Base-by-base conservation (phyloP, 1,140 invertebrate genomes). In the Centruroides vittatus region DNA sequence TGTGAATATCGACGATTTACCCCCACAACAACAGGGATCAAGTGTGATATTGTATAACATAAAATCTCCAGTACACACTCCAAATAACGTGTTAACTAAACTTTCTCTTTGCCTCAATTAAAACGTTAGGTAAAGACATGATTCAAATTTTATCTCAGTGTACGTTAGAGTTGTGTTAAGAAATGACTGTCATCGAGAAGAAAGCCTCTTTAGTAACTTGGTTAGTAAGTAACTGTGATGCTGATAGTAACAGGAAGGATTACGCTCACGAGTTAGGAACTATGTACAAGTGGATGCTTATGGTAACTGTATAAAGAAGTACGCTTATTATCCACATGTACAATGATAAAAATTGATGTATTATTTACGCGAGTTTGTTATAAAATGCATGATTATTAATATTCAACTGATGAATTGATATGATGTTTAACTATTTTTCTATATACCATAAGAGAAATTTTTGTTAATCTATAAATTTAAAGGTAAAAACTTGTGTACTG, bases 231-330 rank as follows among this genome's bases (percentile, higher is more conserved):
- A 81, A 85, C 66, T 86, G 84, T 66, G 5, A 65, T 3, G 73
- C 80, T 0, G 64, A 62, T 13, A 81, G 80, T 62, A 70, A 70
- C 3, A 70, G 85, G 12, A 71, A 80, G 62, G 47, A 72, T 2
- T 84, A 81, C 65, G 80, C 79, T 0, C 61, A 70, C 35, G 70
- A 82, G 62, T 71, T 86, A 3, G 64, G 74, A 73, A 75, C 47
- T 71, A 80, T 64, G 76, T 86, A 53, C 49, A 68, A 3, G 78
- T 87, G 7, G 84, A 86, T 69, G 74, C 84, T 10, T 87, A 80
- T 65, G 87, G 86, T 11, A 63, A 61, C 0, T 89, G 86, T 73
- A 71, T 70, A 64, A 56, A 47, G 3, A 54, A 13, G 8, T 58
- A 55, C 0, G 23, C 23, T 23, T 23, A 23, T 23, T 64, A 54